These are phyloP conservation scores for Acrossocheilus fasciatus DNA, from an alignment of 2,797 vertebrate species.

Conservation along the genomic window DNA sequence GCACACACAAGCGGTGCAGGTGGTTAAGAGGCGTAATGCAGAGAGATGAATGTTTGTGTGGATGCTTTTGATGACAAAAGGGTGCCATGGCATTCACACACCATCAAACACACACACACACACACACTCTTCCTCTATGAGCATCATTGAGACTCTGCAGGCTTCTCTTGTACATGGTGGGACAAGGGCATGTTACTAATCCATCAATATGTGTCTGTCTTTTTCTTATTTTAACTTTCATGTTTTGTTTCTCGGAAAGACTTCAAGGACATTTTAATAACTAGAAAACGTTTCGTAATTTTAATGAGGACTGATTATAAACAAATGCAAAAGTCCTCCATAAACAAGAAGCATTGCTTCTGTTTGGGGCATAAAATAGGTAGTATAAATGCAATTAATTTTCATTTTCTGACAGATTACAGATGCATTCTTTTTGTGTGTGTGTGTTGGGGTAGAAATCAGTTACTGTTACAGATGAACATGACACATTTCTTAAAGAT, in stretches of 20 bases:
- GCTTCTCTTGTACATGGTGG: constrained; percentile 4
- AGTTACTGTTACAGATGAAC: neutral
- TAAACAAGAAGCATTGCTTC: neutral
- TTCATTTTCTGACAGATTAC: neutral
- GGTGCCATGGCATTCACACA: constrained; percentile 54
- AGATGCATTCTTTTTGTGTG: neutral
- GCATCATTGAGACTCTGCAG: constrained; percentile 2
- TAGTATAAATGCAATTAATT: neutral
- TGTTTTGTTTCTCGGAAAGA: neutral
- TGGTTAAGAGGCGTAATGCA: constrained; percentile 68
- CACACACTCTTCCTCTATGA: constrained; percentile 39
- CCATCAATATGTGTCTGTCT: neutral
- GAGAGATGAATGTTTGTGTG: constrained; percentile 63
- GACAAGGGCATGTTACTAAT: constrained; percentile 16
- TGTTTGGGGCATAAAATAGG: neutral
- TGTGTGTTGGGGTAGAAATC: neutral
- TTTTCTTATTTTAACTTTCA: constrained; percentile 12
- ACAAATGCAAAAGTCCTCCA: neutral
- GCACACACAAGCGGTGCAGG: constrained; percentile 65
- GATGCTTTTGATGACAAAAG: constrained; percentile 55
- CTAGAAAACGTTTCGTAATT: neutral
- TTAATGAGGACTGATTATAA: neutral
- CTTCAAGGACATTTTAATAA: neutral
- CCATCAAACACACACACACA: constrained; percentile 53
- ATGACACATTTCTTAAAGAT: neutral